Base-by-base conservation (phyloP, 2,113 vertebrate genomes). In the Rhynchomys soricoides region DNA sequence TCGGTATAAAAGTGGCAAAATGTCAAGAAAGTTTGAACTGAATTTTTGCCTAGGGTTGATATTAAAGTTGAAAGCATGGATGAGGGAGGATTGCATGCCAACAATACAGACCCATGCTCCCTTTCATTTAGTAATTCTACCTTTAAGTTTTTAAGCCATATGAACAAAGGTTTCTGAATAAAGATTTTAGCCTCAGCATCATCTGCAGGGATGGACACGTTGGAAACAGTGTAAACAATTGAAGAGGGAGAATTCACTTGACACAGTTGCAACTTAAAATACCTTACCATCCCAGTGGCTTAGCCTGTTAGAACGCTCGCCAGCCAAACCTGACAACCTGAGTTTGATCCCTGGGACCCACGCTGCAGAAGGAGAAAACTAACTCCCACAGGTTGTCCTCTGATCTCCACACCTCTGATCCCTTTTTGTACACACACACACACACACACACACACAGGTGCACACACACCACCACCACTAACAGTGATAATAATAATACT, bases 1-100 rank as follows among this genome's bases (percentile, higher is more conserved):
- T 68, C 90, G 81, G 70, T 81, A 55, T 93, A 55, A 68, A 0
- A 22, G 66, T 91, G 77, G 88, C 81, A 86, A 81, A 92, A 40
- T 24, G 43, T 48, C 16, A 86, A n/a, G 55, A 77, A 85, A 3
- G 1, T 68, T 90, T 88, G 48, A 75, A 55, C 66, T 31, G 40
- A 3, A 48, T 62, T 92, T 78, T 83, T 74, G 66, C 48, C 79
- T 68, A 86, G 48, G 52, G 40, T 91, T 64, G 13, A 43, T 43
- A 31, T 34, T 64, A 48, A 7, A 37, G 0, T 9, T 17, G 75
- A 34, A 77, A 48, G 91, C 40, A 34, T 17, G 77, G 55, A 22
- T 34, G 70, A 45, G 19, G 3, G 2, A 4, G 4, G 43, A n/a
- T 5, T 17, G 48, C 43, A 2, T 6, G 19, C 10, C 59, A 37